Percentiles rank a stretch among this genome's conserved stretches.
Evolutionary conservation across 1,140 invertebrate genomes (phyloP).

Genomic region (Andricus grossulariae): DNA sequence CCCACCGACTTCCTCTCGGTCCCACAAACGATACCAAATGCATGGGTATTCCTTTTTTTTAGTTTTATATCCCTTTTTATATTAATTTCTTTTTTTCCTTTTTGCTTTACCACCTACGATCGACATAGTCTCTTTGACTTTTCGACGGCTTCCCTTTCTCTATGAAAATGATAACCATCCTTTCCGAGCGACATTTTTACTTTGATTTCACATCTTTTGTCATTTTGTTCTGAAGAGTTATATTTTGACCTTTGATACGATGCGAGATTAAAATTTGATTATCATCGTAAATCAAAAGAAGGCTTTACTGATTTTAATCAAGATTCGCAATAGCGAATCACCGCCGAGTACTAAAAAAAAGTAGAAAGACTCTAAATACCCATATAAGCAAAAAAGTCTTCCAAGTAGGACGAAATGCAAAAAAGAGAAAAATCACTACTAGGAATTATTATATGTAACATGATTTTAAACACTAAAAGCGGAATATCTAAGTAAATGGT

Average conservation of each 20-base stretch:
- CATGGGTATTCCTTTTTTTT: constrained; percentile 4
- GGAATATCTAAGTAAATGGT: too few species aligned
- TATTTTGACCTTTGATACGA: background rate
- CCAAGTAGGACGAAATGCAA: too few species aligned
- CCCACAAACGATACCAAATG: constrained; percentile 23
- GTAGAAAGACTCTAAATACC: too few species aligned
- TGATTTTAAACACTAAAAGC: too few species aligned
- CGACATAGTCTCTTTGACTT: background rate
- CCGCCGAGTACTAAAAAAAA: too few species aligned
- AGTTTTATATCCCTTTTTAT: constrained; percentile 30
- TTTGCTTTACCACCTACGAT: background rate
- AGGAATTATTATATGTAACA: too few species aligned
- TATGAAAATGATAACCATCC: constrained; percentile 42
- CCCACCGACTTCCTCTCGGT: background rate
- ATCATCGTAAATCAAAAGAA: background rate
- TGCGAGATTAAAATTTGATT: background rate
- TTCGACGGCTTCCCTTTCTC: constrained; percentile 6
- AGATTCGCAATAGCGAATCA: too few species aligned
- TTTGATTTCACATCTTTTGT: constrained; percentile 12
- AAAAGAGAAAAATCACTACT: too few species aligned
- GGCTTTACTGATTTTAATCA: background rate
- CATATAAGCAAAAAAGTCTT: too few species aligned
- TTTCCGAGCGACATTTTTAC: constrained; percentile 58
- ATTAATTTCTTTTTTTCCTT: constrained; percentile 24
- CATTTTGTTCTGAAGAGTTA: background rate